These are phyloP conservation scores for Esperia sulphurella DNA, from an alignment of 2,888 invertebrate genomes.

Conservation along the genomic window DNA sequence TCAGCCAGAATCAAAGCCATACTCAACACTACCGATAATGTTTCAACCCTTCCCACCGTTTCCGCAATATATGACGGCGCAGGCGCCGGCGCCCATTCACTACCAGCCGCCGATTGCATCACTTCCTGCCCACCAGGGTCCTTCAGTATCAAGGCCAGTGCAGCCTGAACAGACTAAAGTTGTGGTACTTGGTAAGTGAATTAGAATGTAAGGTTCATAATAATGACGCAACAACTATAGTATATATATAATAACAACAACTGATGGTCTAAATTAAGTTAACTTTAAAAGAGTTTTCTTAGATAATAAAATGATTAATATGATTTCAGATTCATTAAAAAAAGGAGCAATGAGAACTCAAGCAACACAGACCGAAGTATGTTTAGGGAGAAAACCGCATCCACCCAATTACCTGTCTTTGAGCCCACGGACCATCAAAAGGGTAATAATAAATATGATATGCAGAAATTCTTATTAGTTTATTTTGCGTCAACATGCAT, in stretches of 20 bases:
- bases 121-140: slow-evolving; percentile 42
- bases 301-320: background rate
- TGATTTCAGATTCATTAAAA: slow-evolving; percentile 86
- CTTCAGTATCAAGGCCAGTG: slow-evolving; percentile 42
- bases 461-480: background rate
- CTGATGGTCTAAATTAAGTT: no score
- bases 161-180: slow-evolving; percentile 75
- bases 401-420: slow-evolving; percentile 85
- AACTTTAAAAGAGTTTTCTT: background rate
- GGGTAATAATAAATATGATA: slow-evolving; percentile 65
- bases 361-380: slow-evolving; percentile 93
- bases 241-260: no score
- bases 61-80: slow-evolving; percentile 51
- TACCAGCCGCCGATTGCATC: slow-evolving; percentile 64
- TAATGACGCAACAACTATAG: no score
- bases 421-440: slow-evolving; percentile 90
- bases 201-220: no score
- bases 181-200: slow-evolving; percentile 73
- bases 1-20: slow-evolving; percentile 71
- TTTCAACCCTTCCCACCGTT: slow-evolving; percentile 68
- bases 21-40: slow-evolving; percentile 65
- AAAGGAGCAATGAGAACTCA: slow-evolving; percentile 94
- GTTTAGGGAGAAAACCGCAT: slow-evolving; percentile 83
- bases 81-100: slow-evolving; percentile 61
- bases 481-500: no score